Percentiles rank a stretch among this genome's conserved stretches.
Evolutionary conservation across 2,797 vertebrate species (phyloP).

Genomic region (Thripadectes ignobilis): DNA sequence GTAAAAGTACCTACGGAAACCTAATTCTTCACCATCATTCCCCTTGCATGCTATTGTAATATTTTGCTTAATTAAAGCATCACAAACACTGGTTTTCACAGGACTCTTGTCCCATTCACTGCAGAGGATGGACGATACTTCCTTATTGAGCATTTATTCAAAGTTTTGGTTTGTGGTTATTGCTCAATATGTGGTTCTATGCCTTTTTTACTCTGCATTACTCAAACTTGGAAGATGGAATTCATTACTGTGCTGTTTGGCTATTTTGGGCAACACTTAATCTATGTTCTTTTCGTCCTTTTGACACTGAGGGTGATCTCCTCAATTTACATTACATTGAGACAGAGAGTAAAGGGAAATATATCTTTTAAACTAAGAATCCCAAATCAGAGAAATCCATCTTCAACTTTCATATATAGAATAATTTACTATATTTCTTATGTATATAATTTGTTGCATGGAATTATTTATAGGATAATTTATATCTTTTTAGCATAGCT

Average conservation of each 20-base stretch:
- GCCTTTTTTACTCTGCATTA: neutral
- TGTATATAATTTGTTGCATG: neutral
- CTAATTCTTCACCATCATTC: neutral
- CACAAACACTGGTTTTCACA: neutral
- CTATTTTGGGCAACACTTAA: neutral
- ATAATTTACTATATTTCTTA: neutral
- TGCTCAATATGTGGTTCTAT: neutral
- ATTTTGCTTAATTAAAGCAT: neutral
- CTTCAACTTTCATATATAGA: neutral
- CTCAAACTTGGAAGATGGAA: constrained; percentile 6
- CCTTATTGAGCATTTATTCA: neutral
- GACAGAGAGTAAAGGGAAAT: neutral
- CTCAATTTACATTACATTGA: neutral
- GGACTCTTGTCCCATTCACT: neutral
- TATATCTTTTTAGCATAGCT: neutral
- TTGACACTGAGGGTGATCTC: neutral
- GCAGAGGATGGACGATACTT: neutral
- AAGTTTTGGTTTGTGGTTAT: neutral
- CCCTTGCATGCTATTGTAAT: neutral
- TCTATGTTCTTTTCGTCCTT: neutral
- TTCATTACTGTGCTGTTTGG: neutral
- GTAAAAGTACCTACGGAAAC: neutral
- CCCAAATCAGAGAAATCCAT: neutral
- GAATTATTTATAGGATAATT: neutral
- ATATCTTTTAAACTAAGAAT: neutral